Evolutionary conservation across 2,113 vertebrate genomes (phyloP), one percentile per base, ranked within the genome.

Genomic region (Rhinoderma darwinii): DNA sequence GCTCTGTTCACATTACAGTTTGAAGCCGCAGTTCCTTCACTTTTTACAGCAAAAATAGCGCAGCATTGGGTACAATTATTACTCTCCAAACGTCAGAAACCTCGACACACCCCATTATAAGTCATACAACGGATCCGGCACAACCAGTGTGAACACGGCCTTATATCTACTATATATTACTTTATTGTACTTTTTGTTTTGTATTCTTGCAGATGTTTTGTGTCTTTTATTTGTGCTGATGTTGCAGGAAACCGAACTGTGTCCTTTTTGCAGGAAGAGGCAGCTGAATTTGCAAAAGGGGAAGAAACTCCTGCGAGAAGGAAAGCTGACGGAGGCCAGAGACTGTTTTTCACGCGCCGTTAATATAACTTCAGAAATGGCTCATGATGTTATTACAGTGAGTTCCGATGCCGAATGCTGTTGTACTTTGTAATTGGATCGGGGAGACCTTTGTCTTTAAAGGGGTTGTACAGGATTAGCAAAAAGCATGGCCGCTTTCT

Each of bases 341-440:
- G 97, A 99, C 0, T 99, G 96, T 88, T 99, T 99, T 68, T 94
- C 94, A 1, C 97, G 97, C 35, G 96, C 94, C 39, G 54, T 99
- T 63, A 98, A 97, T 68, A 89, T 99, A 90, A 99, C 97, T 0
- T 96, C 97, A 0, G 82, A 92, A 41, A 99, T 99, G 98, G 98
- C 98, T 73, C 96, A 95, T 85, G 93, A 95, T 88, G 96, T 99
- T 22, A 99, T 99, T 86, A 97, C 97, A 94, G 98, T 97, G 88
- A 81, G 78, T 81, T 9, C 72, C 6, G 35, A 25, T 41, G 6
- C 39, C 3, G 15, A 17, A 3, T 2, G 15, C 32, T 10, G 32
- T 7, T n/a, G 25, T 61, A 9, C 15, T 0, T 5, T 20, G 22
- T 56, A 8, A 47, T 47, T 11, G 44, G 0, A 8, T 47, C 6